Base-by-base conservation (phyloP, 2,797 vertebrate species). In the Manis javanica region DNA sequence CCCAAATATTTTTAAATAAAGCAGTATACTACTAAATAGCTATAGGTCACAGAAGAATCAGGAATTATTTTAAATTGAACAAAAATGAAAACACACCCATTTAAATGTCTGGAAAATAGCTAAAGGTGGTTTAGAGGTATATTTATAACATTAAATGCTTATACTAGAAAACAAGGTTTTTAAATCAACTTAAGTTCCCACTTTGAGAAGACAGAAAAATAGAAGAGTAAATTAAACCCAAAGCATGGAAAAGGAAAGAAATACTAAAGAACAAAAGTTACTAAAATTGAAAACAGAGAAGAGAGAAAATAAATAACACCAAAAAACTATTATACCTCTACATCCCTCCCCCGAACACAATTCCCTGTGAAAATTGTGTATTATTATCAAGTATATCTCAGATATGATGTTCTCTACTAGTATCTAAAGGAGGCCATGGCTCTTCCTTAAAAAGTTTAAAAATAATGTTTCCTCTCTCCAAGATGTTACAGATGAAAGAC, bases 391-490 rank as follows among this genome's bases (percentile, higher is more conserved):
- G 59, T 46, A 26, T 5, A 15, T 24, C 82, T 91, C 12, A 82
- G 39, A 82, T 51, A n/a, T 3, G 4, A 79, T 31, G 55, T 78
- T 69, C 71, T 37, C 61, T 59, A 31, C 39, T 72, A n/a, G 18
- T 37, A 18, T 71, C 46, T 34, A 15, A 91, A 57, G 69, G 34
- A 96, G 29, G 57, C 26, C n/a, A 46, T 59, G 49, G 59, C 13
- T 83, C 23, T 72, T 77, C 53, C 77, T 37, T 83, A 34, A 72
- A 90, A 87, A 72, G 19, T 83, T 93, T 63, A 26, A 90, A 84
- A 68, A 77, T 71, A 21, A 87, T 78, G 23, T 77, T 92, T 81
- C 37, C n/a, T 78, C 64, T 53, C 55, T 55, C 53, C 37, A 63
- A 72, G 63, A 72, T 61, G 69, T 83, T 8, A 18, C 29, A 69